phyloP scores from a whole-genome alignment of 2,888 invertebrate genomes.

The Ptychoptera contaminata region DNA sequence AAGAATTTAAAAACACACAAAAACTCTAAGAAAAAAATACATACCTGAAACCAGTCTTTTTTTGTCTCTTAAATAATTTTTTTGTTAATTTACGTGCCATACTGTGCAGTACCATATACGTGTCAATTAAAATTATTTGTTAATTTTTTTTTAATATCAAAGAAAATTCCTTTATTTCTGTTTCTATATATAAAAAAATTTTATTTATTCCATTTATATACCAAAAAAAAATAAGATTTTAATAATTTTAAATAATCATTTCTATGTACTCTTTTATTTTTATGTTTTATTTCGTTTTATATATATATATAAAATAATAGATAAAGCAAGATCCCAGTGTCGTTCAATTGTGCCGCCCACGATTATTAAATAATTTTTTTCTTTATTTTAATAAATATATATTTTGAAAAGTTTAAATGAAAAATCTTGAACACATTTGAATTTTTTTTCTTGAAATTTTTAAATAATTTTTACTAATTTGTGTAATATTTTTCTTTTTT shows the following conservation, averaged over 20 bases:
- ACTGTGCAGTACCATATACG: constrained; percentile 32
- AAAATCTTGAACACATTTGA: neutral
- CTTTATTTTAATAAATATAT: too few species aligned
- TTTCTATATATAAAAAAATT: neutral
- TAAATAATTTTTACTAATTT: too few species aligned
- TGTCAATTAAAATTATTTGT: too few species aligned
- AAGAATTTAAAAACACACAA: constrained; percentile 2
- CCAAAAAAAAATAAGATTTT: neutral
- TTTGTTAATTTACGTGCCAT: constrained; percentile 21
- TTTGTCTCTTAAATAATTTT: neutral
- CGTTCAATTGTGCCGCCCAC: too few species aligned
- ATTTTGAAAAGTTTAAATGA: neutral
- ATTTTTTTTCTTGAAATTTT: neutral
- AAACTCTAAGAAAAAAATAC: neutral
- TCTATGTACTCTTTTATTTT: neutral
- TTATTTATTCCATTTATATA: neutral
- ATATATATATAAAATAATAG: too few species aligned
- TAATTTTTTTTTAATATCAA: too few species aligned
- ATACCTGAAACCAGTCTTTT: neutral
- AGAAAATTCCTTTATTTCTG: too few species aligned
- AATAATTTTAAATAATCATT: neutral
- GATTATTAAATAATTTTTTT: too few species aligned
- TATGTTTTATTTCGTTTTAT: too few species aligned
- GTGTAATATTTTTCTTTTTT: too few species aligned
- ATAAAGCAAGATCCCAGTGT: too few species aligned